These are phyloP conservation scores for Clepsis dumicolana DNA, from an alignment of 2,888 invertebrate genomes.

Conservation along the genomic window DNA sequence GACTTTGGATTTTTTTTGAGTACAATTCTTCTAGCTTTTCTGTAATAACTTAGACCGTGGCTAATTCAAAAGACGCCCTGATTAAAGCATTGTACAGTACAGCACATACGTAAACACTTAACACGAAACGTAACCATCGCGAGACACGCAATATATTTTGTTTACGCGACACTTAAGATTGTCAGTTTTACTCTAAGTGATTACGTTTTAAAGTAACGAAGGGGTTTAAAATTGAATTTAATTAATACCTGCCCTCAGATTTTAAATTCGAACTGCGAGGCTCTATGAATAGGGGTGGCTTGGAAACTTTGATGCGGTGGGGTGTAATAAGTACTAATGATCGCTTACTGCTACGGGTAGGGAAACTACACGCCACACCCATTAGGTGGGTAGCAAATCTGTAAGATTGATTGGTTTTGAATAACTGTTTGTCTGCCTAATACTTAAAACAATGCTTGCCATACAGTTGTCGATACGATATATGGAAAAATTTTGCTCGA, in stretches of 20 bases:
- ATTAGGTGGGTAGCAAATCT: constrained; percentile 25
- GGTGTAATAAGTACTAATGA: constrained; percentile 44
- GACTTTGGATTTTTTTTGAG: neutral
- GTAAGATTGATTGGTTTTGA: constrained; percentile 33
- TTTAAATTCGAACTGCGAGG: constrained; percentile 36
- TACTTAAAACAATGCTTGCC: neutral
- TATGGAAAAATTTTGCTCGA: too few relatives aligned
- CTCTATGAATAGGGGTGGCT: constrained; percentile 21
- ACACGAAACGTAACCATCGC: neutral
- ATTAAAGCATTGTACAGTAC: neutral
- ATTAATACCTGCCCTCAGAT: constrained; percentile 36
- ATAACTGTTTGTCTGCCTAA: constrained; percentile 17
- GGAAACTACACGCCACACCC: constrained; percentile 29
- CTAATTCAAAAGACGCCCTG: neutral
- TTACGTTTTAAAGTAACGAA: constrained; percentile 32
- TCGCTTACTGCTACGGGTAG: constrained; percentile 25
- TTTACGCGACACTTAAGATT: constrained; percentile 23
- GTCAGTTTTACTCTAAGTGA: constrained; percentile 22
- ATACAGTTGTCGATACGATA: too few relatives aligned
- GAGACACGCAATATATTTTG: constrained; percentile 2
- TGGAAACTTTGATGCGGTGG: constrained; percentile 42
- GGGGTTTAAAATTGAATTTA: constrained; percentile 30
- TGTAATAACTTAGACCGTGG: neutral
- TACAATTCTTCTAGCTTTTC: neutral
- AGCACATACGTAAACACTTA: neutral